phyloP scores from a whole-genome alignment of 2,113 vertebrate species.

The Sebastes schlegelii region DNA sequence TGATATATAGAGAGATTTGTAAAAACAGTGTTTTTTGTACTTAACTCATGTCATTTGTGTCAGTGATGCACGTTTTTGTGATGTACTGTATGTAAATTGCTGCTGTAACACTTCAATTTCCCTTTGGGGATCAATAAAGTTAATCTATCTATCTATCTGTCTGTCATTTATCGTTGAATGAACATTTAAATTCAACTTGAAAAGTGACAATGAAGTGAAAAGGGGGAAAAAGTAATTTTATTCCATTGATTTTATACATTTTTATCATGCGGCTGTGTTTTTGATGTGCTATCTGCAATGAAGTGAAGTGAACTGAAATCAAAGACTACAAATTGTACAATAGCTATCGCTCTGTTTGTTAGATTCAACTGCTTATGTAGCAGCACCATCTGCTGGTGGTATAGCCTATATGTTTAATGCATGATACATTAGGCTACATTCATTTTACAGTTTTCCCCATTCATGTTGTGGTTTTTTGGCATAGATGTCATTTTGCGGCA shows the following conservation, averaged over 20 bases:
- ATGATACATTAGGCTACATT: not conserved
- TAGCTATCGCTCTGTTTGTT: not conserved
- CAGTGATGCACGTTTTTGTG: too few species aligned
- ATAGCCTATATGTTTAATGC: not conserved
- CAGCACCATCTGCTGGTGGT: slow-evolving; percentile 32
- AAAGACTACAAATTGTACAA: not conserved
- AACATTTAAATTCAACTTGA: not conserved
- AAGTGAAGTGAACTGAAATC: not conserved
- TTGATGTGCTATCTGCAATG: not conserved
- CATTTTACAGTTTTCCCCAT: not conserved
- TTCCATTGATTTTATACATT: too few species aligned
- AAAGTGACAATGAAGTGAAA: not conserved
- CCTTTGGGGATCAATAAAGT: too few species aligned
- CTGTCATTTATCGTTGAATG: not conserved
- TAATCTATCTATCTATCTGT: too few species aligned
- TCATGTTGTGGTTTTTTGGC: too few species aligned
- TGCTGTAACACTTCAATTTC: too few species aligned
- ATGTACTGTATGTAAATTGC: too few species aligned
- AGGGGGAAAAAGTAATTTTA: not conserved
- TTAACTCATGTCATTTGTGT: too few species aligned
- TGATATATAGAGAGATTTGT: too few species aligned
- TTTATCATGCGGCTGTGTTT: not conserved
- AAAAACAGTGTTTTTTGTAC: too few species aligned
- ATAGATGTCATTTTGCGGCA: too few species aligned
- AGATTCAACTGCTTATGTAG: not conserved